Percentiles rank a stretch among this genome's conserved stretches.
phyloP scores from a whole-genome alignment of 2,113 vertebrate genomes.

The Thinocorus orbignyianus region DNA sequence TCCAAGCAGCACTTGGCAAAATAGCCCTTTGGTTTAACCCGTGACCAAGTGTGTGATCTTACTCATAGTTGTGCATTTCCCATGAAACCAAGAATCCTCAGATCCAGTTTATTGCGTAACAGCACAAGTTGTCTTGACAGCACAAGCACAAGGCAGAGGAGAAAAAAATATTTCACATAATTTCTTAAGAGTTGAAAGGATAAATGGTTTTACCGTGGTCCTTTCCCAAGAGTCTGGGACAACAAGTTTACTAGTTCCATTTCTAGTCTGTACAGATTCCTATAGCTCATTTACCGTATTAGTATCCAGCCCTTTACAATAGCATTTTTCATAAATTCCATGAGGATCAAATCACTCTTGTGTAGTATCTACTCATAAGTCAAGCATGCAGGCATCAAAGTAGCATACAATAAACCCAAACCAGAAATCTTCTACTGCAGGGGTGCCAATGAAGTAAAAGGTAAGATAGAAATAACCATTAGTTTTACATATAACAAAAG shows the following conservation, averaged over 20 bases:
- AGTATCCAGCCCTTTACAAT: not conserved
- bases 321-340: not conserved
- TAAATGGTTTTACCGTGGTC: not conserved
- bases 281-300: not conserved
- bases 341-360: not conserved
- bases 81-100: not conserved
- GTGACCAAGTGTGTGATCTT: not conserved
- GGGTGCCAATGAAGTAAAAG: not conserved
- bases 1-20: not conserved
- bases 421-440: not conserved
- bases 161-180: not conserved
- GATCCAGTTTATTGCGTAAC: not conserved
- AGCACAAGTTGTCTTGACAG: not conserved
- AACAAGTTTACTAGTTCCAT: not conserved
- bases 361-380: not conserved
- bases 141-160: not conserved
- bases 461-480: not conserved
- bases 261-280: not conserved
- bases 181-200: not conserved
- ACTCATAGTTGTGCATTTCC: not conserved
- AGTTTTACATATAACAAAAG: not conserved
- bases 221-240: not conserved
- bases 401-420: rapidly evolving
- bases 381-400: not conserved
- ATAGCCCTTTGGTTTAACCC: not conserved